Evolutionary conservation across 2,888 invertebrate species (phyloP).

Genomic region (Marasmarcha lunaedactyla): DNA sequence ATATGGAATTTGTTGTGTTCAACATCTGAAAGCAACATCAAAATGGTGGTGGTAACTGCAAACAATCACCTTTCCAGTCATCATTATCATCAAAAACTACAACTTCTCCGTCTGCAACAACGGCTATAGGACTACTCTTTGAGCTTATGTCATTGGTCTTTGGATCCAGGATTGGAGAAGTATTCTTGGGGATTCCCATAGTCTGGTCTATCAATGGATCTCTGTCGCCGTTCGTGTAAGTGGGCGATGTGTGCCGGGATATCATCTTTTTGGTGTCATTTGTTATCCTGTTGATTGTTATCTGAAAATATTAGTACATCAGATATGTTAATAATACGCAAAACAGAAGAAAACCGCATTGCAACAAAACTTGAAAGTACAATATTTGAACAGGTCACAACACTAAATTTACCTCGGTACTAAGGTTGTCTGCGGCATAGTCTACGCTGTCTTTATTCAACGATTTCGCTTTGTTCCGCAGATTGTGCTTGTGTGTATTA

Average conservation of each 20-base stretch:
- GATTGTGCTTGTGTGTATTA: constrained; percentile 60
- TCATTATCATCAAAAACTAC: constrained; percentile 91
- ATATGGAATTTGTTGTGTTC: constrained; percentile 2
- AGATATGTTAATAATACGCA: no score
- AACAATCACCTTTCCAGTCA: constrained; percentile 76
- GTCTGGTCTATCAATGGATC: constrained; percentile 35
- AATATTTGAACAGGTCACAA: no score
- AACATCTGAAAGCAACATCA: no score
- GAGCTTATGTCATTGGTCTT: constrained; percentile 51
- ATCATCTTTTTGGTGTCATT: constrained; percentile 62
- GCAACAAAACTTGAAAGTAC: no score
- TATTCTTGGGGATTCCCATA: constrained; percentile 60
- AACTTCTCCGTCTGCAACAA: constrained; percentile 81
- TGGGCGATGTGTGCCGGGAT: constrained; percentile 58
- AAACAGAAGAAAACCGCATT: no score
- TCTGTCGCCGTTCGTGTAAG: constrained; percentile 56
- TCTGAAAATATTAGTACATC: constrained; percentile 47
- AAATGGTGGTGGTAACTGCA: no score
- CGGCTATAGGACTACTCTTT: constrained; percentile 69
- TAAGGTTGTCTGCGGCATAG: constrained; percentile 41
- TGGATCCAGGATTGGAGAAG: constrained; percentile 58
- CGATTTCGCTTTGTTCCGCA: constrained; percentile 55
- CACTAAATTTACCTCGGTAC: constrained; percentile 53
- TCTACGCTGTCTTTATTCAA: constrained; percentile 47
- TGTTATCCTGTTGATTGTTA: constrained; percentile 55